phyloP scores from a whole-genome alignment of 2,888 invertebrate species.

The Drosophila kanekoi region DNA sequence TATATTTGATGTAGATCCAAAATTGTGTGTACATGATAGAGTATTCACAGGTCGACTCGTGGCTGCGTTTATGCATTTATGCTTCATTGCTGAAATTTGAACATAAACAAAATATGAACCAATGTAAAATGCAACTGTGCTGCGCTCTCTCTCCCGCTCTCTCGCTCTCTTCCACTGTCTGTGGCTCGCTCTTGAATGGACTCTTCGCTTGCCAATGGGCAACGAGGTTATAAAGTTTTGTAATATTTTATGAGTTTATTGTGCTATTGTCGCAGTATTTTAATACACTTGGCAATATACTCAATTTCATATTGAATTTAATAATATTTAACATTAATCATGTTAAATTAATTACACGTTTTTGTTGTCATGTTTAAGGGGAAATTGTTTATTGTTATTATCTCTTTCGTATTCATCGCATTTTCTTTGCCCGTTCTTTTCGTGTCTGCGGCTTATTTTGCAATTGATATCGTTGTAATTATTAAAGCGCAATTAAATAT shows the following conservation, averaged over 20 bases:
- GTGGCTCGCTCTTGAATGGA: constrained; percentile 20
- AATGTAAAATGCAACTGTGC: constrained; percentile 53
- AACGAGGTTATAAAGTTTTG: constrained; percentile 69
- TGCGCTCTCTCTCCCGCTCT: constrained; percentile 8
- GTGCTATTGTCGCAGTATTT: constrained; percentile 40
- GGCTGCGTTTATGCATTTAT: background rate
- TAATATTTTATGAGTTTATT: constrained; percentile 64
- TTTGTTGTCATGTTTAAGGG: constrained; percentile 5
- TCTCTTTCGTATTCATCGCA: constrained; percentile 17
- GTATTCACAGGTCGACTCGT: constrained; percentile 8
- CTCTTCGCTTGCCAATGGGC: constrained; percentile 50
- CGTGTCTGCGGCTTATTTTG: constrained; percentile 35
- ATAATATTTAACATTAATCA: constrained; percentile 3
- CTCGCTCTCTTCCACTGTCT: constrained; percentile 1
- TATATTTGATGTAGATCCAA: background rate
- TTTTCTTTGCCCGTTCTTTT: constrained; percentile 43
- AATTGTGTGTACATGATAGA: constrained; percentile 9
- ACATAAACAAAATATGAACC: constrained; percentile 49
- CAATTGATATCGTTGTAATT: constrained; percentile 36
- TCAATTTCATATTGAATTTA: background rate
- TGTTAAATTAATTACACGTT: constrained; percentile 3
- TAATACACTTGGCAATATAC: constrained; percentile 28
- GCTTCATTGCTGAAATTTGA: constrained; percentile 50
- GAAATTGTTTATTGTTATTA: constrained; percentile 10
- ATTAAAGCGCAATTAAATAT: constrained; percentile 57